Percentiles rank a stretch among this genome's conserved stretches.
Conservation (phyloP, 2,888 invertebrate genomes). For the Andrena hattorfiana region DNA sequence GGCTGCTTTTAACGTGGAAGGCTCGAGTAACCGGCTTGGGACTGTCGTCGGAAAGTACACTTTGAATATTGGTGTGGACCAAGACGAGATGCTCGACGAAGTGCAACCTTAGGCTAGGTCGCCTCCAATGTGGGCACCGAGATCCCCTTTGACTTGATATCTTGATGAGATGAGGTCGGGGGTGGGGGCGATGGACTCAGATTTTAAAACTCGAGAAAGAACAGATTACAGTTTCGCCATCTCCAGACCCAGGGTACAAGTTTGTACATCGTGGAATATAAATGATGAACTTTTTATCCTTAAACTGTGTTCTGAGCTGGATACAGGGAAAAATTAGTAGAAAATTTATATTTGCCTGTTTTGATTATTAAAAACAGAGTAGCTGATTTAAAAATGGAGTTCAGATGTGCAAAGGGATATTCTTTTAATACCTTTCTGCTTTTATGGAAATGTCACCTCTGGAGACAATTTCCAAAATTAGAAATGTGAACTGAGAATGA, state of each 20-base stretch:
- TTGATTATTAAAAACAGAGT: no score
- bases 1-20: slow-evolving; percentile 62
- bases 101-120: slow-evolving; percentile 47
- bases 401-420: no score
- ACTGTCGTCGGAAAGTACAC: slow-evolving; percentile 63
- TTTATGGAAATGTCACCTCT: no score
- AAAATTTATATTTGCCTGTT: no score
- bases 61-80: slow-evolving; percentile 65
- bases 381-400: no score
- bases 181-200: neutral
- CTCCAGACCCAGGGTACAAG: no score
- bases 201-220: slow-evolving; percentile 17
- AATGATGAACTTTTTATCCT: neutral
- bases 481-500: neutral
- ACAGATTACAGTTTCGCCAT: slow-evolving; percentile 12
- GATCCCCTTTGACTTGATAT: slow-evolving; percentile 63
- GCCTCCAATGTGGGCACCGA: slow-evolving; percentile 26
- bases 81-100: slow-evolving; percentile 46
- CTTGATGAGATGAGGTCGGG: slow-evolving; percentile 51
- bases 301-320: no score
- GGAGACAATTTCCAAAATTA: neutral
- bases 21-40: slow-evolving; percentile 56
- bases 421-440: no score
- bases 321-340: no score
- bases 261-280: neutral